phyloP scores from a whole-genome alignment of 1,140 invertebrate species.

The Lepeophtheirus salmonis region DNA sequence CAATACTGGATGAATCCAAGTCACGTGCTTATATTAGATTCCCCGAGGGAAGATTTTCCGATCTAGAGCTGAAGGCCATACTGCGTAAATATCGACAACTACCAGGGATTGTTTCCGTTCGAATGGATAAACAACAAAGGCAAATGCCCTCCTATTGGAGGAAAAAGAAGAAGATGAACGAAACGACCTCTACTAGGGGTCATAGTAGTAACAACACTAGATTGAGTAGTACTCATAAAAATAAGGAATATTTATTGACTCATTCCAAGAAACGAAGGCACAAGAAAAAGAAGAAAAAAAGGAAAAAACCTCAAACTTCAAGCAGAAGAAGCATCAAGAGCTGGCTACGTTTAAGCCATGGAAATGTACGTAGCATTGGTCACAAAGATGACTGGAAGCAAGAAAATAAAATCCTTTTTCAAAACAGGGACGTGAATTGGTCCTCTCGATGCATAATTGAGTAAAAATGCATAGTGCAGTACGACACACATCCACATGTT shows the following conservation, averaged over 20 bases:
- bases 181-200: too few relatives aligned
- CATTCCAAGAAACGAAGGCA: neutral
- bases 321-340: neutral
- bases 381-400: neutral
- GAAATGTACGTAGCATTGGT: neutral
- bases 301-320: neutral
- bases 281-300: neutral
- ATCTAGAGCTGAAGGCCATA: conserved; percentile 8
- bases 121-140: conserved; percentile 11
- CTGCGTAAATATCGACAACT: conserved; percentile 5
- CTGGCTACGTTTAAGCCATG: neutral
- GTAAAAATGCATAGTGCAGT: too few relatives aligned
- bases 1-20: conserved; percentile 1
- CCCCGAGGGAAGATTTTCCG: neutral
- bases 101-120: conserved; percentile 5
- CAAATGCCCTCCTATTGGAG: neutral
- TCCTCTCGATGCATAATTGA: neutral
- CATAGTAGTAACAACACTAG: too few relatives aligned
- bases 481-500: too few relatives aligned
- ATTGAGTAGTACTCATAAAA: too few relatives aligned
- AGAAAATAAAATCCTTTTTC: neutral
- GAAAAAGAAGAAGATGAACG: neutral
- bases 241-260: too few relatives aligned
- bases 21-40: conserved; percentile 6
- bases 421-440: neutral